Percentiles rank a stretch among this genome's conserved stretches.
These are phyloP conservation scores for Drosophila ezoana DNA, from an alignment of 2,888 invertebrate species.

Conservation along the genomic window DNA sequence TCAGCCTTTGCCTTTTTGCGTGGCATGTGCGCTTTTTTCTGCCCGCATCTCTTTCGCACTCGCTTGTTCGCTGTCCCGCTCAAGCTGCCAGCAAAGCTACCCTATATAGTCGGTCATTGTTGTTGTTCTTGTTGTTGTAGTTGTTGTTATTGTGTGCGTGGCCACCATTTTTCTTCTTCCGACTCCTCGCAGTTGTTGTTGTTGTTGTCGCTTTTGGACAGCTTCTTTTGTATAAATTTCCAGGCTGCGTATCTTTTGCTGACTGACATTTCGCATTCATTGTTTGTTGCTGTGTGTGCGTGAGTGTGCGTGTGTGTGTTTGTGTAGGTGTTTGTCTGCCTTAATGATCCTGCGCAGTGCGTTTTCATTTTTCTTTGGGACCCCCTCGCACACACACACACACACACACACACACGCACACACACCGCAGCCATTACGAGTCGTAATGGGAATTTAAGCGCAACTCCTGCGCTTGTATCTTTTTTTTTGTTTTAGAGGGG, in stretches of 20 bases:
- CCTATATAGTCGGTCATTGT: constrained; percentile 54
- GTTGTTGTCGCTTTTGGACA: constrained; percentile 49
- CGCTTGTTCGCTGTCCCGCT: constrained; percentile 18
- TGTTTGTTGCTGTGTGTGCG: constrained; percentile 38
- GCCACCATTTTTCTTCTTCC: constrained; percentile 65
- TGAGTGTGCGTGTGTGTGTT: constrained; percentile 16
- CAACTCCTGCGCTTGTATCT: constrained; percentile 63
- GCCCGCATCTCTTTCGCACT: constrained; percentile 29
- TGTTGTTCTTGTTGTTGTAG: constrained; percentile 24
- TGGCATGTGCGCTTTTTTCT: constrained; percentile 74
- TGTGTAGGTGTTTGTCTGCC: constrained; percentile 58
- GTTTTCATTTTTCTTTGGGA: constrained; percentile 72
- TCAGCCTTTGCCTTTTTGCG: constrained; percentile 46
- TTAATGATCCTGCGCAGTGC: constrained; percentile 82
- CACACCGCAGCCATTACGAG: constrained; percentile 77
- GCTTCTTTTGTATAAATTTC: constrained; percentile 71
- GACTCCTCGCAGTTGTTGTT: constrained; percentile 21
- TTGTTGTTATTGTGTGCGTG: constrained; percentile 45
- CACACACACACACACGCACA: constrained; percentile 34
- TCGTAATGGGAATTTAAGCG: constrained; percentile 82
- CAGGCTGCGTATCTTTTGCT: constrained; percentile 63
- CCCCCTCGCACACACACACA: constrained; percentile 32
- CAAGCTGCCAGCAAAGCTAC: constrained; percentile 42
- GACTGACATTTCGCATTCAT: constrained; percentile 72
- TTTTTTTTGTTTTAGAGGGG: constrained; percentile 23